phyloP scores from a whole-genome alignment of 2,797 vertebrate genomes.

The Myoxocephalus aenaeus region DNA sequence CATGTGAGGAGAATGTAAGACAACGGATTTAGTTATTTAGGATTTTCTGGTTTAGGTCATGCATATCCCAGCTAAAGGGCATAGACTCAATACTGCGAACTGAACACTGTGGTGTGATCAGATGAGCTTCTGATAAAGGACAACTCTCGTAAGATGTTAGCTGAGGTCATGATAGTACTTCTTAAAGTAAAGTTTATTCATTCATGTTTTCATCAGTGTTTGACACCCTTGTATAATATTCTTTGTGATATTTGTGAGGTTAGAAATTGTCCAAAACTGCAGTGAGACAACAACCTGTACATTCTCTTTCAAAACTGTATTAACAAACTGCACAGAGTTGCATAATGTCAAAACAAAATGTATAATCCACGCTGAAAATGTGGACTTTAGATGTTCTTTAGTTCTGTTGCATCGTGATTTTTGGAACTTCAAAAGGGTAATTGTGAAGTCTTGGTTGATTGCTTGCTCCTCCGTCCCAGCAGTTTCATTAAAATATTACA shows the following conservation, averaged over 20 bases:
- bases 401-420: not conserved
- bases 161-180: not conserved
- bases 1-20: conserved; percentile 35
- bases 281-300: no score
- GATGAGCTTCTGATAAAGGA: conserved; percentile 34
- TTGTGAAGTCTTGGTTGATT: not conserved
- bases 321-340: not conserved
- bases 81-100: not conserved
- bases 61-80: not conserved
- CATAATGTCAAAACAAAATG: not conserved
- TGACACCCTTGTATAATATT: not conserved
- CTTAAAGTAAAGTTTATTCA: not conserved
- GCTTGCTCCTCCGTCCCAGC: not conserved
- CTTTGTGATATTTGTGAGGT: not conserved
- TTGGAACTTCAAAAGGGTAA: not conserved
- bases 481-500: not conserved
- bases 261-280: not conserved
- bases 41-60: conserved; percentile 30
- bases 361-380: not conserved
- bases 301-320: not conserved
- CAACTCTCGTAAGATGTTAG: not conserved
- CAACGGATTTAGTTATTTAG: conserved; percentile 32
- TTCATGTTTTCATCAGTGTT: not conserved
- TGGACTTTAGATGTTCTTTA: not conserved
- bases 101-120: conserved; percentile 20